Evolutionary conservation across 2,113 vertebrate genomes (phyloP).

Genomic region (Rattus norvegicus): DNA sequence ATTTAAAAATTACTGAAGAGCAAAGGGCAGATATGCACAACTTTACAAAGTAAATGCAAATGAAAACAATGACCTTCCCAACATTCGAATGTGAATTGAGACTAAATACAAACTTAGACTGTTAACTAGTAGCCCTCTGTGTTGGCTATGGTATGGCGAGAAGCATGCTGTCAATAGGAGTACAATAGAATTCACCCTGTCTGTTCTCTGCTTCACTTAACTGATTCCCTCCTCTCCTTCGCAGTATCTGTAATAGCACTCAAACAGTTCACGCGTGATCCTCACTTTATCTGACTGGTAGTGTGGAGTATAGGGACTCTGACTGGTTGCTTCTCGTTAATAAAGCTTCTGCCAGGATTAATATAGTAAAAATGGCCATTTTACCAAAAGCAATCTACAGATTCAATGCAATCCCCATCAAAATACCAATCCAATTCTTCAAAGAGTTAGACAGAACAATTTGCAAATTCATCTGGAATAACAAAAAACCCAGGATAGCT

Average conservation of each 20-base stretch:
- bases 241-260: neutral
- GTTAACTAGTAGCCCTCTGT: neutral
- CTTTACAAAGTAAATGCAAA: neutral
- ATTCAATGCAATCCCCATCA: too few species aligned
- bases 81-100: constrained; percentile 14
- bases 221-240: neutral
- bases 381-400: too few species aligned
- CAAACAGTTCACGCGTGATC: neutral
- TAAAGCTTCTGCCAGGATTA: neutral
- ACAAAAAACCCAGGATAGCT: too few species aligned
- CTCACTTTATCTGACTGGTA: neutral
- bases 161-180: neutral
- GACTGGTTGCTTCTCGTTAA: neutral
- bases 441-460: too few species aligned
- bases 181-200: neutral
- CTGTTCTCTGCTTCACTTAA: neutral
- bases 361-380: too few species aligned
- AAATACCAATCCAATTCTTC: too few species aligned
- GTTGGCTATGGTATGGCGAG: neutral
- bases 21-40: neutral
- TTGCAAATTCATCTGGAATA: too few species aligned
- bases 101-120: neutral
- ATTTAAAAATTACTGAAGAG: neutral
- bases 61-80: neutral
- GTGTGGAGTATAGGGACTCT: neutral